phyloP scores from a whole-genome alignment of 2,797 vertebrate species.

The Acanthurus tractus region DNA sequence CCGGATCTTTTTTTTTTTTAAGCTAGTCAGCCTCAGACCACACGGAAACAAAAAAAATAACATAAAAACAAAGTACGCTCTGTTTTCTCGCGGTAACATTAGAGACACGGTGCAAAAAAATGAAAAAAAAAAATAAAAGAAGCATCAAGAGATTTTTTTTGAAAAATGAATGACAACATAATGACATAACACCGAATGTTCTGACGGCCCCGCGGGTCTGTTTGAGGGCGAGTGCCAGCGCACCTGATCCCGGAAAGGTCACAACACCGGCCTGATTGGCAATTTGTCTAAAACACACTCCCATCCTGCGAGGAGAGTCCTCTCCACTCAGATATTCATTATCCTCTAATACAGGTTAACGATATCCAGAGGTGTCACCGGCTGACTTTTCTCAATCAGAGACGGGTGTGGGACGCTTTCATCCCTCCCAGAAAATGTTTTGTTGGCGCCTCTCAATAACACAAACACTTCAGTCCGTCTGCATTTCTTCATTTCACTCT shows the following conservation, averaged over 20 bases:
- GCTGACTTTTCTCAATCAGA: conserved; percentile 53
- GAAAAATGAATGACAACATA: conserved; percentile 68
- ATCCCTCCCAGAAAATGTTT: conserved; percentile 31
- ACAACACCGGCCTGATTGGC: conserved; percentile 52
- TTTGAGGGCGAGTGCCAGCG: conserved; percentile 44
- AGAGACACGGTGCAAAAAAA: conserved; percentile 47
- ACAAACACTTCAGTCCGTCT: conserved; percentile 12
- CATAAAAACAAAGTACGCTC: neutral
- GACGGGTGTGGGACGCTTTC: conserved; percentile 16
- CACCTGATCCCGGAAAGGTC: conserved; percentile 50
- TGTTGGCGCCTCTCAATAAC: conserved; percentile 33
- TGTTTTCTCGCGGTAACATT: conserved; percentile 37
- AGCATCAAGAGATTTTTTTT: conserved; percentile 29
- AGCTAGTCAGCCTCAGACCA: conserved; percentile 25
- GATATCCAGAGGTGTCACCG: conserved; percentile 21
- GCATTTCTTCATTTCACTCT: neutral
- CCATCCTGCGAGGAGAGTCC: conserved; percentile 25
- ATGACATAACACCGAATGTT: conserved; percentile 71
- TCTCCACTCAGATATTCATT: conserved; percentile 47
- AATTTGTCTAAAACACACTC: conserved; percentile 49
- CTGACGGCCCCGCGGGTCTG: conserved; percentile 53
- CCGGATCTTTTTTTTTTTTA: conserved; percentile 32
- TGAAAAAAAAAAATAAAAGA: conserved; percentile 15
- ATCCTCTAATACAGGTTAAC: conserved; percentile 42
- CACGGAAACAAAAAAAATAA: conserved; percentile 17